Evolutionary conservation across 1,140 invertebrate species (phyloP), one percentile per base, ranked within the genome.

Genomic region (Solen grandis): DNA sequence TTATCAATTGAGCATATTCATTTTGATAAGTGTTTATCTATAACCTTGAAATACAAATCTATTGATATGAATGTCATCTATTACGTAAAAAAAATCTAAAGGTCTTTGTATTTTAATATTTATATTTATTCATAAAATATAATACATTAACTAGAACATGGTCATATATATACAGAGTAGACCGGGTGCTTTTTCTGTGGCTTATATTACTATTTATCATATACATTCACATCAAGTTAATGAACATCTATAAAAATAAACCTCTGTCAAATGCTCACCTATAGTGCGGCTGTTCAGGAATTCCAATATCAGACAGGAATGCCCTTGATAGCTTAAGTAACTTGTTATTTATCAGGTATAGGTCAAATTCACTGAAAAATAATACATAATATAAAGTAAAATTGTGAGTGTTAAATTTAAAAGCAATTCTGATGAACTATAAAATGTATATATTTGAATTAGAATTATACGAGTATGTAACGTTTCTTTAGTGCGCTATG

Each of bases 321-420:
- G 86, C 86, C 33, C 87, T 65, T 5, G 87, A 84, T 19, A 90
- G 50, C 10, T 85, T 82, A 46, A 89, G 77, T 14, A 90, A 63
- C 50, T 88, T 87, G 68, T 90, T 84, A 70, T 90, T 90, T 5
- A 87, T 69, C 41, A 79, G 52, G 25, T 85, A 85, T 19, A 88
- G 46, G 36, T 88, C 86, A 85, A 85, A 86, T 78, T 90, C 89
- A 80, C 88, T 90, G 85, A 27, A 87, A 86, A 57, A 66, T 55
- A 70, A 79, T 76, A 66, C 2, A 4, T 5, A n/a, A 35, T 36
- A 2, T 27, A 19, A 29, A n/a, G 29, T 38, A 5, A 35, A 33
- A 4, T 2, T 36, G 13, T 35, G 1, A 2, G 27, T 27, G 2
- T 14, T 66, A 46, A 46, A 19, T 8, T 19, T 19, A 46, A 46